A percentile compares a stretch with the other conserved stretches of the same genome.
Evolutionary conservation across 2,888 invertebrate genomes (phyloP).

Genomic region (Parapristionchus giblindavisi): DNA sequence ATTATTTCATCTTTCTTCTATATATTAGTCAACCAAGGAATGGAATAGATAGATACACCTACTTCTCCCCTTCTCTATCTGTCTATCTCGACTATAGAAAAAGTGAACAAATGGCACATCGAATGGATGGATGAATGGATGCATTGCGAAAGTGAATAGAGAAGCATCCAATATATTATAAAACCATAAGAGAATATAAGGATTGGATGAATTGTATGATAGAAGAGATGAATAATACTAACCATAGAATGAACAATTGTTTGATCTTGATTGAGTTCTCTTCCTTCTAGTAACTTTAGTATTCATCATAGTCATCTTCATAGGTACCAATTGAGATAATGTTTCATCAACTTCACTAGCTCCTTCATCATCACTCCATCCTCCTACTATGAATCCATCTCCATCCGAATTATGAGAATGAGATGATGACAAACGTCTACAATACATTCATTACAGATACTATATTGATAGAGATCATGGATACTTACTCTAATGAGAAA

Average conservation of each 20-base stretch:
- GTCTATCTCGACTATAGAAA: too few relatives aligned
- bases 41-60: too few relatives aligned
- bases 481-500: too few relatives aligned
- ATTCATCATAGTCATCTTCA: conserved; percentile 23
- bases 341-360: conserved; percentile 17
- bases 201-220: not conserved
- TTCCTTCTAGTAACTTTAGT: conserved; percentile 11
- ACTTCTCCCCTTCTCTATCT: too few relatives aligned
- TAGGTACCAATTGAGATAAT: conserved; percentile 20
- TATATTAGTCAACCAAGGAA: too few relatives aligned
- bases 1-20: too few relatives aligned
- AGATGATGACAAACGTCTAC: conserved; percentile 7
- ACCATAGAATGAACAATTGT: conserved; percentile 33
- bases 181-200: not conserved
- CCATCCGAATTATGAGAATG: conserved; percentile 31
- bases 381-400: conserved; percentile 37
- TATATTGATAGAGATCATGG: too few relatives aligned
- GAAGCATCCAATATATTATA: not conserved
- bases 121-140: too few relatives aligned
- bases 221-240: not conserved
- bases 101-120: too few relatives aligned
- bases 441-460: not conserved
- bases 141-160: conserved; percentile 31
- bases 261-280: conserved; percentile 31
- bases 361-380: conserved; percentile 14